phyloP scores from a whole-genome alignment of 2,797 vertebrate species.

The Microchirus variegatus region DNA sequence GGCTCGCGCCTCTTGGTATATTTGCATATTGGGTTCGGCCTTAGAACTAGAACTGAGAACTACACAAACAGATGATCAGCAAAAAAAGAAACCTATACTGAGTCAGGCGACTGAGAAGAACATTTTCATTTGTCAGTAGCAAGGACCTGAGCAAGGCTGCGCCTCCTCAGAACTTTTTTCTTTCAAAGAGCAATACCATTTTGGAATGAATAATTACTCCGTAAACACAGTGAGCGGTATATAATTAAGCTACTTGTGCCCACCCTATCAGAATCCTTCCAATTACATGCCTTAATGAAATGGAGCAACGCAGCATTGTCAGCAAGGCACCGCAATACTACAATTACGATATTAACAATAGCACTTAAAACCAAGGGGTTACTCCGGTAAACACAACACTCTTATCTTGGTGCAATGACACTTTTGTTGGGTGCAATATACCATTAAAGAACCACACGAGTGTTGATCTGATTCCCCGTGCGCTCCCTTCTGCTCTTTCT shows the following conservation, averaged over 20 bases:
- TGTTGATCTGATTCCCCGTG: no score
- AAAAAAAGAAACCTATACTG: conserved; percentile 24
- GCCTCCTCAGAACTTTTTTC: conserved; percentile 75
- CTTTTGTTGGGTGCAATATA: conserved; percentile 78
- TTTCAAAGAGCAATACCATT: conserved; percentile 79
- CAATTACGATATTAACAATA: conserved; percentile 87
- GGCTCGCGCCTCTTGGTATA: no score
- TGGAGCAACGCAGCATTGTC: conserved; percentile 79
- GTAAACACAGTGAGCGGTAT: conserved; percentile 81
- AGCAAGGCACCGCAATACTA: conserved; percentile 81
- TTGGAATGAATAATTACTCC: conserved; percentile 84
- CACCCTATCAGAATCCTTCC: conserved; percentile 87
- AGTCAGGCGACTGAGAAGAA: conserved; percentile 32
- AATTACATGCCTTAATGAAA: conserved; percentile 90
- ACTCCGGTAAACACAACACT: conserved; percentile 82
- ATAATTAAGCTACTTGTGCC: conserved; percentile 87
- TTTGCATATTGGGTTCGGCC: no score
- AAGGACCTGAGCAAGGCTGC: conserved; percentile 58
- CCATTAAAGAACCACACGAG: conserved; percentile 26
- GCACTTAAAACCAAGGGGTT: conserved; percentile 87
- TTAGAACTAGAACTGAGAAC: no score
- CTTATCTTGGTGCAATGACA: conserved; percentile 81
- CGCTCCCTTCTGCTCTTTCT: no score
- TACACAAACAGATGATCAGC: no score
- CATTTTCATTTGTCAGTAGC: conserved; percentile 64